Base-by-base conservation (phyloP, 1,140 invertebrate genomes). In the Drosophila ambigua region DNA sequence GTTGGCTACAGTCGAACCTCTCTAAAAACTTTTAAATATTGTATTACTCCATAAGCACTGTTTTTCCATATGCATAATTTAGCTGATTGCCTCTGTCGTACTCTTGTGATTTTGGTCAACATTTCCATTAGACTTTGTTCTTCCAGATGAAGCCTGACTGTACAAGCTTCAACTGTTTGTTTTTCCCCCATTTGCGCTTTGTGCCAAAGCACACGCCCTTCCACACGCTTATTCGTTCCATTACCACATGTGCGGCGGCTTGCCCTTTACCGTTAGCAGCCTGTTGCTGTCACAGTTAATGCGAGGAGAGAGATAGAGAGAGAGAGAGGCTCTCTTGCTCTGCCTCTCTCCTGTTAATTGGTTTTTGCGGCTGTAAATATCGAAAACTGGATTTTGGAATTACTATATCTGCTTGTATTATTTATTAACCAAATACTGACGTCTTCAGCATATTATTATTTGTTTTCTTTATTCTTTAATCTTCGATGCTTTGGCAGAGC, bases 371-470 rank as follows among this genome's bases (percentile, higher is more conserved):
- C 50, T 78, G 44, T 69, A 68, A 75, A 84, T 72, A 85, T 71
- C 51, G 49, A 65, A 85, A 85, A 85, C 82, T 78, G 87, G 82
- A 82, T 85, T 81, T 81, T 46, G 45, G 57, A 63, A 71, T 79
- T 60, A 59, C 52, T 64, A 69, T 84, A 57, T n/a, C 41, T 50
- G 64, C 53, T 78, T 66, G 15, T 45, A 51, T 75, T 62, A 76
- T 76, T 67, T 67, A 61, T 67, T 53, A 75, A 68, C 8, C 50
- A 48, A 16, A 67, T 39, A 11, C 51, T 69, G 66, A 58, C 64
- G 66, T 69, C 51, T 68, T 69, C 55, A 20, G 66, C 51, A 69
- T 68, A 69, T 68, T 35, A 35, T 41, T 69, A 55, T 48, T 48
- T 49, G 31, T 64, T 43, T 69, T 69, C 39, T 49, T 57, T 68